phyloP scores from a whole-genome alignment of 2,888 invertebrate species.

The Drosophila quinaria region DNA sequence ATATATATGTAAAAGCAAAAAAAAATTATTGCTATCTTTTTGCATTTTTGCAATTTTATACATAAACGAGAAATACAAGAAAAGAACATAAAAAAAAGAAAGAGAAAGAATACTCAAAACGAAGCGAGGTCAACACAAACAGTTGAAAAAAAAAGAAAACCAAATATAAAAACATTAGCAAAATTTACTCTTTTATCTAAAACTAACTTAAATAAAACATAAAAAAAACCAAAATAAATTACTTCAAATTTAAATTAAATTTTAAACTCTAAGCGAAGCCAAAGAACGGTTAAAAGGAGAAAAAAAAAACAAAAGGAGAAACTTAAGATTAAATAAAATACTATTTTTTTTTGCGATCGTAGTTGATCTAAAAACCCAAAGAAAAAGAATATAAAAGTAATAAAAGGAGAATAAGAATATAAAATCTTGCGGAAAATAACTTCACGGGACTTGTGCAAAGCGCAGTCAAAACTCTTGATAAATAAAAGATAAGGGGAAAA shows the following conservation, averaged over 20 bases:
- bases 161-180: constrained; percentile 77
- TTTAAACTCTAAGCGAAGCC: constrained; percentile 79
- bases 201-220: constrained; percentile 52
- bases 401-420: constrained; percentile 23
- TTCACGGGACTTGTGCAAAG: constrained; percentile 85
- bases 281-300: constrained; percentile 58
- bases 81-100: constrained; percentile 1
- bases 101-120: constrained; percentile 15
- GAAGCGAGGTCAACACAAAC: constrained; percentile 37
- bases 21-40: constrained; percentile 85
- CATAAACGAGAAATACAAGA: constrained; percentile 55
- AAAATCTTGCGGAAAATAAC: constrained; percentile 52
- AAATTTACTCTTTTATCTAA: constrained; percentile 85
- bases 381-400: constrained; percentile 30
- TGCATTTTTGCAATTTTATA: constrained; percentile 86
- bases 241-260: constrained; percentile 75
- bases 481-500: constrained; percentile 46
- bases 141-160: constrained; percentile 53
- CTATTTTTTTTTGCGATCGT: constrained; percentile 79
- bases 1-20: constrained; percentile 56
- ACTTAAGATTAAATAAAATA: constrained; percentile 54
- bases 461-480: constrained; percentile 83
- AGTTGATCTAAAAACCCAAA: constrained; percentile 80
- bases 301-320: constrained; percentile 33
- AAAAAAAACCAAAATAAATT: constrained; percentile 52